phyloP scores from a whole-genome alignment of 2,113 vertebrate species.

The Eupsittula cactorum region DNA sequence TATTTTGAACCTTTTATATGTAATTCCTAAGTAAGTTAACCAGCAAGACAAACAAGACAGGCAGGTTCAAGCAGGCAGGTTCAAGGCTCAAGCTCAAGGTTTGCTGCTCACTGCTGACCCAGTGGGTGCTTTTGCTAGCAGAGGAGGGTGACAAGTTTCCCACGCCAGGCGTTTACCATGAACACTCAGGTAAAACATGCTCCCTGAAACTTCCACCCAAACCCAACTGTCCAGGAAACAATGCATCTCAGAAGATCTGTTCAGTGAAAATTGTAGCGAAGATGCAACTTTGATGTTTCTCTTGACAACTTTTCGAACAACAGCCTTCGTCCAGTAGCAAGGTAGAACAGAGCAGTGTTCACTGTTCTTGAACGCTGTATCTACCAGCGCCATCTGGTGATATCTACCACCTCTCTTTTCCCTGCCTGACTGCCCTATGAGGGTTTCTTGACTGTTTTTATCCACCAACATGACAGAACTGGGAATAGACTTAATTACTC shows the following conservation, averaged over 20 bases:
- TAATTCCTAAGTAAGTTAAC: background rate
- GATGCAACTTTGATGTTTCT: background rate
- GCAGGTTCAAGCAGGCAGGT: background rate
- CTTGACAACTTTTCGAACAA: background rate
- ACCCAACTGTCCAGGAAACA: background rate
- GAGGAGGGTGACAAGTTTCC: background rate
- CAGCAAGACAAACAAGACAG: background rate
- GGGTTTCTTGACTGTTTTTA: background rate
- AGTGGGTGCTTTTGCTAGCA: background rate
- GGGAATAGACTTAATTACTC: background rate
- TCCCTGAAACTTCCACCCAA: background rate
- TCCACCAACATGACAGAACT: background rate
- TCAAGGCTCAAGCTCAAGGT: background rate
- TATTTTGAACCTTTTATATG: background rate
- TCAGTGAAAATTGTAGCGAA: background rate
- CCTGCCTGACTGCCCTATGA: fast-evolving
- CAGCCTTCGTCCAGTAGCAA: background rate
- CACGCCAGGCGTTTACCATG: background rate
- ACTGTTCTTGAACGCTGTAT: fast-evolving
- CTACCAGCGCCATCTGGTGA: constrained; percentile 50
- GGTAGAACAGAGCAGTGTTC: fast-evolving
- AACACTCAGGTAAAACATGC: background rate
- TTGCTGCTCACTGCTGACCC: background rate
- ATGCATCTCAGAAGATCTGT: background rate
- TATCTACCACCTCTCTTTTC: background rate